These are phyloP conservation scores for Aegypius monachus DNA, from an alignment of 2,113 vertebrate species.

Conservation along the genomic window DNA sequence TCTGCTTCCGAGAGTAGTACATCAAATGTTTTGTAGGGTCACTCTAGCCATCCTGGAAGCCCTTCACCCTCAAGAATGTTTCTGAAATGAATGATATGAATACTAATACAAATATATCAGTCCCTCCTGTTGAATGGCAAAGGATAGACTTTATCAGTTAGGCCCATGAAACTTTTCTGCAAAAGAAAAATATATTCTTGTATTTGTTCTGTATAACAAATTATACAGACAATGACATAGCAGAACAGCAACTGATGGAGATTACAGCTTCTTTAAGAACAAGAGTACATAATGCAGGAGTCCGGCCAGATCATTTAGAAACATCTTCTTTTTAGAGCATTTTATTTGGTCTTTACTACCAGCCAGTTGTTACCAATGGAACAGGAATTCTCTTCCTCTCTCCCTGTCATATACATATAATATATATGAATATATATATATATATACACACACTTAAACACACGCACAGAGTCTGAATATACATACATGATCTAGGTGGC, in stretches of 20 bases:
- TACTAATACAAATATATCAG: neutral
- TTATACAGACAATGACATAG: neutral
- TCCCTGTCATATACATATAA: neutral
- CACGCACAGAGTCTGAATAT: neutral
- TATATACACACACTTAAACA: neutral
- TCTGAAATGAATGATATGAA: neutral
- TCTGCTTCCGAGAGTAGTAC: constrained; percentile 69
- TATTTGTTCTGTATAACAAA: neutral
- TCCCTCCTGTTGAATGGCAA: constrained; percentile 8
- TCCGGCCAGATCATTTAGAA: neutral
- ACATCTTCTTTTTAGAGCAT: neutral
- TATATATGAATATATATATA: neutral
- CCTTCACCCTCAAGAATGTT: neutral
- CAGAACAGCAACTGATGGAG: neutral
- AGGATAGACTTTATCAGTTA: neutral
- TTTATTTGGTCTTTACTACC: neutral
- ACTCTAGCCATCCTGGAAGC: constrained; percentile 11
- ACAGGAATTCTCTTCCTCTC: neutral
- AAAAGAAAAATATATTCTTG: neutral
- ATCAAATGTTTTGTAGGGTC: constrained; percentile 65
- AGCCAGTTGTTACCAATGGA: neutral
- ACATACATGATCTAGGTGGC: neutral
- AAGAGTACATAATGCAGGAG: neutral
- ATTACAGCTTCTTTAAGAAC: neutral
- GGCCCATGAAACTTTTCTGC: neutral